Evolutionary conservation across 2,797 vertebrate species (phyloP).

Genomic region (Harpagifer antarcticus): DNA sequence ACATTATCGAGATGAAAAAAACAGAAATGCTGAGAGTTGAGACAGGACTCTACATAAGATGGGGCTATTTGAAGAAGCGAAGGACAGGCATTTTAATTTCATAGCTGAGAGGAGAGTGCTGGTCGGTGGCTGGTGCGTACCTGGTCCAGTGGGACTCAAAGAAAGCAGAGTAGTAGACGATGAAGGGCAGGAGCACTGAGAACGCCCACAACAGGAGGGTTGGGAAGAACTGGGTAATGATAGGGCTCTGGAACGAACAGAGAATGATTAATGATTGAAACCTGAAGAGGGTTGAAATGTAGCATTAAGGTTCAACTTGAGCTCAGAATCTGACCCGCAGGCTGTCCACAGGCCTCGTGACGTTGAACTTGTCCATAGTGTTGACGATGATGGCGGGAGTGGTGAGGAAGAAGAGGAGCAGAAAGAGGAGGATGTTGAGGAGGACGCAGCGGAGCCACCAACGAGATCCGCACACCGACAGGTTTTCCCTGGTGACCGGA

Average conservation of each 20-base stretch:
- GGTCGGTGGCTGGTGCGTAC: conserved; percentile 76
- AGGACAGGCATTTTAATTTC: conserved; percentile 54
- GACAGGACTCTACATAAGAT: conserved; percentile 33
- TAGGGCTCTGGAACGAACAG: conserved; percentile 87
- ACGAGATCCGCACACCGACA: conserved; percentile 90
- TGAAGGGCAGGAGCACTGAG: conserved; percentile 94
- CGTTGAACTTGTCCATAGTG: conserved; percentile 98
- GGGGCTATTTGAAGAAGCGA: conserved; percentile 39
- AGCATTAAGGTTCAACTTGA: not conserved
- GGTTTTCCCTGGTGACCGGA: conserved; percentile 90
- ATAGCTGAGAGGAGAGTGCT: conserved; percentile 29
- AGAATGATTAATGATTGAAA: conserved; percentile 19
- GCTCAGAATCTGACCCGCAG: conserved; percentile 86
- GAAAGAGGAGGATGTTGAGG: conserved; percentile 95
- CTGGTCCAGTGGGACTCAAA: conserved; percentile 98
- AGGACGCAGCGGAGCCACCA: conserved; percentile 95
- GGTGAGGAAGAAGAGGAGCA: conserved; percentile 98
- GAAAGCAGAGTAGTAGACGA: conserved; percentile 96
- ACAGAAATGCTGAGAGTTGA: conserved; percentile 32
- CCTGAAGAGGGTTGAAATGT: conserved; percentile 2
- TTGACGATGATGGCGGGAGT: conserved; percentile 98
- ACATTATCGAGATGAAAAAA: conserved; percentile 32
- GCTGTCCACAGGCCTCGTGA: conserved; percentile 94
- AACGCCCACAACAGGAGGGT: conserved; percentile 96
- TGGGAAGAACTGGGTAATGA: conserved; percentile 97